Percentiles rank a stretch among this genome's conserved stretches.
These are phyloP conservation scores for Sinopyrophorus schimmeli DNA, from an alignment of 2,888 invertebrate genomes.

Conservation along the genomic window DNA sequence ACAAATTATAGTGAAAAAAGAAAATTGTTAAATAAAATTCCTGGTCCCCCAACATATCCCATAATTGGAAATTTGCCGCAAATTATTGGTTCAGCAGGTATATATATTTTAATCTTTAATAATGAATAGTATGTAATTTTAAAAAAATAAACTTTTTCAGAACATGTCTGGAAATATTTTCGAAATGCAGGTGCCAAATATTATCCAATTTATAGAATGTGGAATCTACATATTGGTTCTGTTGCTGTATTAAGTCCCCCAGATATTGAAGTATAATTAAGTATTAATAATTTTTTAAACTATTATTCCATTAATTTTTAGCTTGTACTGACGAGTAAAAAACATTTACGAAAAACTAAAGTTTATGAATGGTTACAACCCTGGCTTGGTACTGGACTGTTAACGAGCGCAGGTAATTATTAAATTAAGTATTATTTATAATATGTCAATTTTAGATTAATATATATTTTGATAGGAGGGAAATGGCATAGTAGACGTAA, in stretches of 20 bases:
- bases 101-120: too few species aligned
- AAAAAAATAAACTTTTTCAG: constrained; percentile 3
- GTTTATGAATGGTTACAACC: constrained; percentile 46
- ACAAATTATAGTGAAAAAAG: too few species aligned
- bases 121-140: neutral
- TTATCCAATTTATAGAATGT: constrained; percentile 36
- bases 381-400: constrained; percentile 51
- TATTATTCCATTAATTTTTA: constrained; percentile 31
- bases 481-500: constrained; percentile 54
- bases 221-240: constrained; percentile 44
- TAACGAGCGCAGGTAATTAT: constrained; percentile 50
- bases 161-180: constrained; percentile 11
- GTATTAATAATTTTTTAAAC: neutral
- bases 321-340: constrained; percentile 46
- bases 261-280: constrained; percentile 54
- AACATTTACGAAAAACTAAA: constrained; percentile 46
- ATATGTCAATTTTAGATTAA: neutral
- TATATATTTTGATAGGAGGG: constrained; percentile 43
- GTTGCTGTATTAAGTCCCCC: constrained; percentile 55
- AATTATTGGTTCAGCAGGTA: constrained; percentile 7
- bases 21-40: constrained; percentile 6
- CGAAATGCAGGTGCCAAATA: constrained; percentile 6
- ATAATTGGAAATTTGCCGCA: constrained; percentile 7
- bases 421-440: neutral
- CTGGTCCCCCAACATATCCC: constrained; percentile 14